Evolutionary conservation across 2,888 invertebrate species (phyloP).

Genomic region (Mesorhabditis belari): DNA sequence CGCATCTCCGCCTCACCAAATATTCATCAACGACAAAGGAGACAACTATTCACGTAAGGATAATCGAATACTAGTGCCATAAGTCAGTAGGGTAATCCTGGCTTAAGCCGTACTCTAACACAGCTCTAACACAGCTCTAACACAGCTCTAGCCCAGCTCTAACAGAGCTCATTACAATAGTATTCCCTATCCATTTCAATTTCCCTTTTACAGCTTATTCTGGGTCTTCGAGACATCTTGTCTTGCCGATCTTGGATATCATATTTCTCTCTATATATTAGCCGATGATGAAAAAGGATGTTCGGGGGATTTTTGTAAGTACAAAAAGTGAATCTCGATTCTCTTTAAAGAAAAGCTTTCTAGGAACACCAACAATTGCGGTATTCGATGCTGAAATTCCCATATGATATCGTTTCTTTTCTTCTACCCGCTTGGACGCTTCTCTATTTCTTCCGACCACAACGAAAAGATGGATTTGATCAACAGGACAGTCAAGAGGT

Average conservation of each 20-base stretch:
- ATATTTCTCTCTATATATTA: conserved; percentile 27
- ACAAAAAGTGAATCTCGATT: too few relatives aligned
- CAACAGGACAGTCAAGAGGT: conserved; percentile 3
- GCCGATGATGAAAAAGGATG: conserved; percentile 31
- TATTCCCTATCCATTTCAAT: neutral
- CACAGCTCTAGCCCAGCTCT: too few relatives aligned
- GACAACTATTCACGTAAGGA: conserved; percentile 20
- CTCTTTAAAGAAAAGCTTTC: conserved; percentile 3
- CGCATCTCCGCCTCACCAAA: conserved; percentile 28
- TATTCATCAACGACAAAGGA: conserved; percentile 19
- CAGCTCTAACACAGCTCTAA: too few relatives aligned
- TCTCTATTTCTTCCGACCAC: conserved; percentile 31
- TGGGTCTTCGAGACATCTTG: conserved; percentile 33
- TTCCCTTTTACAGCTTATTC: conserved; percentile 12
- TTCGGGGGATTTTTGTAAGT: too few relatives aligned
- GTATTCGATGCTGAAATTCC: conserved; percentile 26
- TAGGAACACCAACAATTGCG: conserved; percentile 34
- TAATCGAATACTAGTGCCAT: neutral
- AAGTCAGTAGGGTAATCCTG: too few relatives aligned
- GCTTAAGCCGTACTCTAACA: too few relatives aligned
- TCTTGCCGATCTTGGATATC: conserved; percentile 28
- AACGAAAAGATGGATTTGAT: conserved; percentile 10
- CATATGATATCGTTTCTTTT: conserved; percentile 31
- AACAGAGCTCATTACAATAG: too few relatives aligned
- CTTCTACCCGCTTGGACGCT: conserved; percentile 40